Conservation (phyloP, 2,797 vertebrate species). For the Columba guinea region DNA sequence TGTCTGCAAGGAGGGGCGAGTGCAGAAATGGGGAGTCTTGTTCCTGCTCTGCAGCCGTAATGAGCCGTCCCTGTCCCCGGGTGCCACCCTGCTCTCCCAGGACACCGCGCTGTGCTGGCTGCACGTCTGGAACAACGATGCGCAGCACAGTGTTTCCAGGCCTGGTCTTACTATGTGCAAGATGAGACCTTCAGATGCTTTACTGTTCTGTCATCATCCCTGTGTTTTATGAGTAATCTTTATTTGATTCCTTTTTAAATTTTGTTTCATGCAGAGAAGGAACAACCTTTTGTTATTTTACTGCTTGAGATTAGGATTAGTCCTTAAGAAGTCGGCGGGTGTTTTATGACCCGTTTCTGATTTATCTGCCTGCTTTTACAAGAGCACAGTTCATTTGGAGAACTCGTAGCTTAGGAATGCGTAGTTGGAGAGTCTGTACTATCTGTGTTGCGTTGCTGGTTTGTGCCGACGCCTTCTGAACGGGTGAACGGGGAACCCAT, state of each 20-base stretch:
- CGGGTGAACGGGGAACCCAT: not conserved
- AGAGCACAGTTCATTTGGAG: not conserved
- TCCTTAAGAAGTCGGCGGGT: rapidly evolving
- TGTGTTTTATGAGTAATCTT: not conserved
- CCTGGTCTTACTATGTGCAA: not conserved
- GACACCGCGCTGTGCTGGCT: not conserved
- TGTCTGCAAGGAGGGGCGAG: not conserved
- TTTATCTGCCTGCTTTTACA: not conserved
- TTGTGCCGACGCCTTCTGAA: not conserved
- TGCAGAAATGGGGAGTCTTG: not conserved
- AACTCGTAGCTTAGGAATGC: rapidly evolving
- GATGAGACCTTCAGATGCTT: not conserved
- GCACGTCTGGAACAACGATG: not conserved
- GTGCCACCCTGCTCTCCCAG: not conserved
- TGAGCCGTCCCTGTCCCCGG: not conserved
- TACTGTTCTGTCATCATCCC: not conserved
- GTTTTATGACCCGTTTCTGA: not conserved
- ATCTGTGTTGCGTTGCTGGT: rapidly evolving
- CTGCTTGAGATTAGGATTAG: not conserved
- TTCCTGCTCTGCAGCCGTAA: not conserved
- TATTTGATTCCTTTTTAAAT: not conserved
- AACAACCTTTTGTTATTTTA: not conserved
- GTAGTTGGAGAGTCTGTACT: not conserved
- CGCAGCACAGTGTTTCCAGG: not conserved
- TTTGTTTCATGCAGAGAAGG: not conserved